Base-by-base conservation (phyloP, 1,140 invertebrate genomes). In the Drosophila equinoxialis region DNA sequence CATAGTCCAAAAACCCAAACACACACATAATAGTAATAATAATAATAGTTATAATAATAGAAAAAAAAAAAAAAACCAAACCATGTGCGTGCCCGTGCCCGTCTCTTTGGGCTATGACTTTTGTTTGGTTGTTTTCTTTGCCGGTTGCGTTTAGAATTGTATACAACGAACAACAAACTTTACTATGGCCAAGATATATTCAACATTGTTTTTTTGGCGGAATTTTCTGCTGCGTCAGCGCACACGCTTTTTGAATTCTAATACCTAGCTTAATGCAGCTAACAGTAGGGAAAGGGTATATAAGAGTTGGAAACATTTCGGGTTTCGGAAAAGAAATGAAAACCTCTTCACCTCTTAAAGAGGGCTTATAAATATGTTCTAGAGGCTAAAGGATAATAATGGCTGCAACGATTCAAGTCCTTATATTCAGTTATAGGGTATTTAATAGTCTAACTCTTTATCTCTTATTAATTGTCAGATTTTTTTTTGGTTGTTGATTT, bases 151-250 rank as follows among this genome's bases (percentile, higher is more conserved):
- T 71, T 45, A 65, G 76, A 71, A 71, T 59, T 75, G 65, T 69
- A 66, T 74, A 77, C 37, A 42, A 55, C 35, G 39, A 0, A 17
- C 8, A 37, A 37, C 8, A 39, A 30, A 30, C 30, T 51, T 51
- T 51, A 51, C 45, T 51, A 51, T 51, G 45, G 45, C 17, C 17
- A 51, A 51, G 45, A 59, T 33, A 42, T 65, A 6, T 78, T 17
- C 17, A 17, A 17, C n/a, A n/a, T n/a, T 20, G 30, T 30, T 42
- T 20, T 51, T 51, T 51, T 23, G 45, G 45, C 17, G 45, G 17
- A 7, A 23, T 65, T 87, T 86, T 83, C 57, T 86, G 83, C 83
- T 86, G 76, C 76, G 83, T 86, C 83, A 86, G 69, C 79, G 83
- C 71, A 76, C 79, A 86, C 72, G 83, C 72, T 37, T 59, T 39